Evolutionary conservation across 2,888 invertebrate genomes (phyloP), one percentile per base, ranked within the genome.

Genomic region (Lasioglossum oenotherae): DNA sequence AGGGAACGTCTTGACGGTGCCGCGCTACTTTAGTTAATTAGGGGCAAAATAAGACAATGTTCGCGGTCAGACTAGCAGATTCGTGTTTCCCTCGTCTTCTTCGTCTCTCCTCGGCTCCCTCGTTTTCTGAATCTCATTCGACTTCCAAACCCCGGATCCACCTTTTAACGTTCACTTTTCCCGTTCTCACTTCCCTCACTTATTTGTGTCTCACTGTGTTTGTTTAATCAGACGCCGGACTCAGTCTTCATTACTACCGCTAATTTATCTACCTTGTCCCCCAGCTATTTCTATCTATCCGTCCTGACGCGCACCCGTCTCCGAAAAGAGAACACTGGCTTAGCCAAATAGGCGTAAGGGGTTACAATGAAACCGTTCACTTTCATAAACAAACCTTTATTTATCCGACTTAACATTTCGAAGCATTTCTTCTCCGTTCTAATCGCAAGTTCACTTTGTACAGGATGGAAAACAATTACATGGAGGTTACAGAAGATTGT

Each of bases 141-240:
- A 69, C 38, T 44, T 49, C 72, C n/a, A 57, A 12, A 19, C 12
- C 74, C 35, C 31, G 35, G 6, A 4, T 31, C 16, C 67, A 10
- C 67, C 67, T 35, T 35, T 60, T 57, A 53, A 53, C 64, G 72
- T 73, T 75, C 49, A 19, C 78, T 49, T 73, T 76, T 74, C 44
- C 81, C 60, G 44, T 69, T 38, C 81, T 27, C 35, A 57, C 74
- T 77, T 78, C 85, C 82, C 88, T 85, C 90, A 87, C 89, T 91
- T 90, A 91, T 93, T 92, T 87, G 91, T 92, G 92, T 91, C 92
- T 92, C 92, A 87, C 89, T 94, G 94, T 94, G 93, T 94, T 94
- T 94, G 94, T 94, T 94, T 94, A 94, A 94, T 94, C 94, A 94
- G 94, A 93, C 93, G 90, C 92, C 91, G 92, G 93, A 90, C 94